Evolutionary conservation across 2,113 vertebrate species (phyloP).

Genomic region (Chionomys nivalis): DNA sequence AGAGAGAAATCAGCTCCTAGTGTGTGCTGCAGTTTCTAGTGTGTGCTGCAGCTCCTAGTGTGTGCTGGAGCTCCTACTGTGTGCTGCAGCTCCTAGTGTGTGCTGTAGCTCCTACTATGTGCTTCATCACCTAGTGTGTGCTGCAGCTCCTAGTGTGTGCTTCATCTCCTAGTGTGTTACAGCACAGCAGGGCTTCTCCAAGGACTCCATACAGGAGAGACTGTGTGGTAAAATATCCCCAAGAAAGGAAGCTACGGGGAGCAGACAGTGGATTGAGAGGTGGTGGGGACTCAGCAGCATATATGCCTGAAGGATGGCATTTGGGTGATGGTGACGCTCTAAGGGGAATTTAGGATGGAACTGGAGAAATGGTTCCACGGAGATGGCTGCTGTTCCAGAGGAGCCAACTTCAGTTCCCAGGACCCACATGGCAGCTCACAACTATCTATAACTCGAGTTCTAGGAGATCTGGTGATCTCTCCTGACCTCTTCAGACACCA

Average conservation of each 20-base stretch:
- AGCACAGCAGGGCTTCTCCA: neutral
- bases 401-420: neutral
- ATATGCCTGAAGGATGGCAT: fast-evolving
- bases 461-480: neutral
- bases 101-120: neutral
- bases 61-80: neutral
- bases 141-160: neutral
- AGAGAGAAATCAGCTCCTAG: neutral
- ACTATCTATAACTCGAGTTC: neutral
- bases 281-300: neutral
- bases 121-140: neutral
- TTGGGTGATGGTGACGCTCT: neutral
- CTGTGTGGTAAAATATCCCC: neutral
- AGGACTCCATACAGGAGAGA: neutral
- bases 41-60: neutral
- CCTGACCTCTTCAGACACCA: neutral
- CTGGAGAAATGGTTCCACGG: neutral
- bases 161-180: neutral
- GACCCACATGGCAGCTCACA: neutral
- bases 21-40: too few relatives aligned
- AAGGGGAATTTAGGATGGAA: neutral
- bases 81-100: neutral
- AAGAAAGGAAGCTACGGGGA: neutral
- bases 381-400: neutral
- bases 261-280: neutral